phyloP scores from a whole-genome alignment of 2,113 vertebrate genomes.

The Malurus alboscapulatus region DNA sequence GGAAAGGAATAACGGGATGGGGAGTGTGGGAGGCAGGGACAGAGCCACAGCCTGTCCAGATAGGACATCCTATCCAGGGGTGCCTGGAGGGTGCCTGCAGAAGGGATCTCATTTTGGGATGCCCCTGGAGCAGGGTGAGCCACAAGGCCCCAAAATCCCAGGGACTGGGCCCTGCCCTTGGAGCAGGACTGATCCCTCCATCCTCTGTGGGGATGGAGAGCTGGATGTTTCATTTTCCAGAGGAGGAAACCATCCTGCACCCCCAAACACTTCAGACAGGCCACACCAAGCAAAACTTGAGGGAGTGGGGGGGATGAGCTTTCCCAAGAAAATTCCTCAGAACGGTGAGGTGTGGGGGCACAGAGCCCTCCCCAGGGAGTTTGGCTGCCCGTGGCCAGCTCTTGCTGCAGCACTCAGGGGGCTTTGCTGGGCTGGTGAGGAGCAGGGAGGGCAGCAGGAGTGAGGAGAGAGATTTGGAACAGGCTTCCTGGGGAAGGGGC shows the following conservation, averaged over 20 bases:
- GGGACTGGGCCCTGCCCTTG: no score
- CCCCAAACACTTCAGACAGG: neutral
- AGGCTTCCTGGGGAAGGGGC: neutral
- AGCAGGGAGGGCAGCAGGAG: neutral
- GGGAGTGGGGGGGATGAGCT: rapidly evolving
- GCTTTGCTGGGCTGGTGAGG: neutral
- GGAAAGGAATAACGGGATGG: neutral
- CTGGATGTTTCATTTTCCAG: neutral
- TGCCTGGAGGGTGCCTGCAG: neutral
- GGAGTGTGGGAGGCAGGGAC: neutral
- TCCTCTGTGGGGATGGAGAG: neutral
- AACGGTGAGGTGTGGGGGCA: neutral
- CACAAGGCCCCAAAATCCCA: no score
- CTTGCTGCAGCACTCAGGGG: neutral
- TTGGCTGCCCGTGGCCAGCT: neutral
- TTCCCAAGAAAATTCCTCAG: neutral
- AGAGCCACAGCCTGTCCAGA: neutral
- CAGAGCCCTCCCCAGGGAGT: neutral
- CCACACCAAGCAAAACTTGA: neutral
- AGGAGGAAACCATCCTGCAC: neutral
- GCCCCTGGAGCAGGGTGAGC: neutral
- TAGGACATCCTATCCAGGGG: neutral
- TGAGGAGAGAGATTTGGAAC: neutral
- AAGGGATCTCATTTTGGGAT: rapidly evolving
- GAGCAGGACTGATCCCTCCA: neutral